These are phyloP conservation scores for Allolobophora icterica DNA, from an alignment of 2,888 invertebrate species.

Conservation along the genomic window DNA sequence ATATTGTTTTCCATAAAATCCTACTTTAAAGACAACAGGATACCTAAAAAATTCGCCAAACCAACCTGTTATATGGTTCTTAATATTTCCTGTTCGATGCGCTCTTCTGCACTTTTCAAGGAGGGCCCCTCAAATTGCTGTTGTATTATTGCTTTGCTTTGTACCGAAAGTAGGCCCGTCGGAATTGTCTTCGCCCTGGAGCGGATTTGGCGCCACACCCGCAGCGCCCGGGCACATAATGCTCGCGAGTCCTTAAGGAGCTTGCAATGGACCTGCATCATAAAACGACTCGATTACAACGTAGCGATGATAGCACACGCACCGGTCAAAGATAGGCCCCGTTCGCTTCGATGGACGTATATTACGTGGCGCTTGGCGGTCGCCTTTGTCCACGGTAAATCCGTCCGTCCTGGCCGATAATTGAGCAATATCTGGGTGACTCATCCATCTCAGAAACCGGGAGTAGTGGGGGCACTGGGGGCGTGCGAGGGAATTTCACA, in stretches of 20 bases:
- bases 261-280: not conserved
- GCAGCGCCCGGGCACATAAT: not conserved
- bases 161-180: too few species aligned
- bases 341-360: not conserved
- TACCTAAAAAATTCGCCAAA: too few species aligned
- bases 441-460: not conserved
- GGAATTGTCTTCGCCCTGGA: not conserved
- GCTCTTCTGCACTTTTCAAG: too few species aligned
- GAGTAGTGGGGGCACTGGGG: not conserved
- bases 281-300: not conserved
- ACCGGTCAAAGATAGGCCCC: not conserved
- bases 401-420: not conserved
- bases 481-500: not conserved
- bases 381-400: not conserved
- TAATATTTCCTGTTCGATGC: too few species aligned
- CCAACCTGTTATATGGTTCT: too few species aligned
- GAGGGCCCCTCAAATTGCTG: too few species aligned
- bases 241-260: not conserved
- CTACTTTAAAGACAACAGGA: too few species aligned
- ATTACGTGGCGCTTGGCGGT: not conserved
- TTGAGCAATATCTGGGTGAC: slow-evolving; percentile 1
- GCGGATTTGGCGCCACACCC: not conserved
- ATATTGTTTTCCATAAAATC: too few species aligned
- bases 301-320: not conserved
- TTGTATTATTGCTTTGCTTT: too few species aligned